A percentile compares a stretch with the other conserved stretches of the same genome.
Evolutionary conservation across 1,140 invertebrate species (phyloP).

Genomic region (Drosophila lacteicornis): DNA sequence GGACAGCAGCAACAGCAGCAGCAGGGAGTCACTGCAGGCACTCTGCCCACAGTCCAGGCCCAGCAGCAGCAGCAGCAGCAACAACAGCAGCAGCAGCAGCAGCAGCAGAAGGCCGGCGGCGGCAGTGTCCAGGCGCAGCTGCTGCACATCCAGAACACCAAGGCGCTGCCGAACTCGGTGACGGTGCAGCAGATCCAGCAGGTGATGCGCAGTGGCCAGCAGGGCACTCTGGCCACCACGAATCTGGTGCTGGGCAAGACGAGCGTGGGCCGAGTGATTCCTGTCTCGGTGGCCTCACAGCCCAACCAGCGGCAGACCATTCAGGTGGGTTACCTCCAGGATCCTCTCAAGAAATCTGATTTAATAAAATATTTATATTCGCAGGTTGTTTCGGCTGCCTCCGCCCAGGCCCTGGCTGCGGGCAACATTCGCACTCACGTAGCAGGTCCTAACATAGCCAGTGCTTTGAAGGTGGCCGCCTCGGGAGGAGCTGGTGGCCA

Average conservation of each 20-base stretch:
- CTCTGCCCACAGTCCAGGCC: slow-evolving; percentile 39
- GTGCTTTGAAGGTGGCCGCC: slow-evolving; percentile 85
- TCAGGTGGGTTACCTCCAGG: slow-evolving; percentile 62
- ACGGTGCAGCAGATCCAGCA: slow-evolving; percentile 92
- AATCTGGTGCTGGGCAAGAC: slow-evolving; percentile 82
- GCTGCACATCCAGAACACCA: slow-evolving; percentile 85
- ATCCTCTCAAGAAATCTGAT: background rate
- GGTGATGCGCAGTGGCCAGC: slow-evolving; percentile 88
- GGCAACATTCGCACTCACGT: slow-evolving; percentile 84
- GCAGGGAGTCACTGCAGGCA: slow-evolving; percentile 72
- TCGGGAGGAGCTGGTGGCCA: slow-evolving; percentile 66
- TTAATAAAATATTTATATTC: background rate
- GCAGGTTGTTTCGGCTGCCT: slow-evolving; percentile 86
- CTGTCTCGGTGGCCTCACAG: slow-evolving; percentile 82
- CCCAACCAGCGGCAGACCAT: slow-evolving; percentile 81
- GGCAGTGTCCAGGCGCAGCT: slow-evolving; percentile 78
- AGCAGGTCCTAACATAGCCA: slow-evolving; percentile 83
- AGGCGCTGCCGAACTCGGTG: slow-evolving; percentile 88
- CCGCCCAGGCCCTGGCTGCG: slow-evolving; percentile 85
- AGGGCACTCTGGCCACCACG: slow-evolving; percentile 58
- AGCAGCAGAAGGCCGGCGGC: slow-evolving; percentile 42
- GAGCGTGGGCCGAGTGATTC: slow-evolving; percentile 81
- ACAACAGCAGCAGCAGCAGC: slow-evolving; percentile 59
- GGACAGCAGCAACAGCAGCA: slow-evolving; percentile 51
- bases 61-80: slow-evolving; percentile 39